A percentile compares a stretch with the other conserved stretches of the same genome.
phyloP scores from a whole-genome alignment of 2,797 vertebrate genomes.

The Lithobates pipiens region DNA sequence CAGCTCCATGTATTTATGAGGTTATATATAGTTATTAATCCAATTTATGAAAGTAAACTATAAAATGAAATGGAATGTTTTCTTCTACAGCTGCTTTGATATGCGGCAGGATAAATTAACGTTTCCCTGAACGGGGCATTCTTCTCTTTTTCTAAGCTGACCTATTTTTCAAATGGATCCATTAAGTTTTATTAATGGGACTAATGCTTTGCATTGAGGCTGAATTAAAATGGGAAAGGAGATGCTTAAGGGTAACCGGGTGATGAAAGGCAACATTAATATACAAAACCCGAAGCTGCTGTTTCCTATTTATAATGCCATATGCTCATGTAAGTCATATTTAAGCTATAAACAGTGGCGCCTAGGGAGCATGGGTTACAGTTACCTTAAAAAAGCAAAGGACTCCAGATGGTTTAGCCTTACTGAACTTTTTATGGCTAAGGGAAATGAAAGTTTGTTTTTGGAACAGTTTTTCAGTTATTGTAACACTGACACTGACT shows the following conservation, averaged over 20 bases:
- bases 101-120: slow-evolving; percentile 23
- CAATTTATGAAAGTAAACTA: slow-evolving; percentile 43
- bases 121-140: slow-evolving; percentile 56
- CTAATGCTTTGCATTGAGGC: slow-evolving; percentile 94
- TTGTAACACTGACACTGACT: neutral
- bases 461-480: neutral
- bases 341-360: slow-evolving; percentile 87
- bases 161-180: slow-evolving; percentile 83
- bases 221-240: slow-evolving; percentile 91
- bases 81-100: slow-evolving; percentile 26
- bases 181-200: slow-evolving; percentile 91
- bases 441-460: slow-evolving; percentile 9
- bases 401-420: slow-evolving; percentile 85
- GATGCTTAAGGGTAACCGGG: slow-evolving; percentile 88
- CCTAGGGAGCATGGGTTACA: slow-evolving; percentile 83
- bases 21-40: neutral
- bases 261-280: slow-evolving; percentile 95
- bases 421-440: slow-evolving; percentile 75
- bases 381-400: slow-evolving; percentile 90
- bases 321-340: slow-evolving; percentile 92
- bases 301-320: slow-evolving; percentile 91
- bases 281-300: slow-evolving; percentile 85
- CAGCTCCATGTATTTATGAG: neutral
- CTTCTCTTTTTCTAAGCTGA: slow-evolving; percentile 74
- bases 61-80: slow-evolving; percentile 44